Evolutionary conservation across 2,888 invertebrate genomes (phyloP), one percentile per base, ranked within the genome.

Genomic region (Marronus borbonicus): DNA sequence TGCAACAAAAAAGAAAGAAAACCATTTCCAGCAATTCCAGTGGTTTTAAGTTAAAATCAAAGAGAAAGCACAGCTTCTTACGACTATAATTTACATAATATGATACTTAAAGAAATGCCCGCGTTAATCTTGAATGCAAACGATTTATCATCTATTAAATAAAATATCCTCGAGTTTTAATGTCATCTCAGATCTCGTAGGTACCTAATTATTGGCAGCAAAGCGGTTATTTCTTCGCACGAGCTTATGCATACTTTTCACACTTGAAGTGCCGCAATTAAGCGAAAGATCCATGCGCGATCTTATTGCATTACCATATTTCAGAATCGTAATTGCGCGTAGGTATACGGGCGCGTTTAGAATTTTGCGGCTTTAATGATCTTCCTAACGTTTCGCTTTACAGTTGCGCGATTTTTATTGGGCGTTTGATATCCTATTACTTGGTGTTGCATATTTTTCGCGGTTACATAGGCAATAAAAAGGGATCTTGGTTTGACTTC

Each of bases 311-410:
- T 66, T 66, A 66, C n/a, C 66, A 66, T 66, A 66, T 66, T 20
- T 66, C 49, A 66, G 66, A 66, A 44, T 66, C 49, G 66, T 64
- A 64, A 64, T 64, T 64, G n/a, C n/a, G 31, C 64, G 49, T 20
- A 58, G 20, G 2, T 20, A 66, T 20, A 66, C 44, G 24, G 2
- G 17, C 17, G 17, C 7, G 55, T 49, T 17, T 65, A 49, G 44
- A 8, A 66, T 49, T 66, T 66, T 66, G 44, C 49, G 20, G 49
- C 24, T 66, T 66, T 66, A 66, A 44, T 66, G 44, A 44, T 12
- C 24, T 64, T 36, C 14, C 20, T 66, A 44, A 17, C 44, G 44
- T 44, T 36, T 5, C 44, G 28, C 8, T 62, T 62, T 62, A 62
- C 62, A 28, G 62, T 62, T 62, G 28, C 28, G 14, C 62, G 55